phyloP scores from a whole-genome alignment of 2,113 vertebrate genomes.

The Pygoscelis adeliae region DNA sequence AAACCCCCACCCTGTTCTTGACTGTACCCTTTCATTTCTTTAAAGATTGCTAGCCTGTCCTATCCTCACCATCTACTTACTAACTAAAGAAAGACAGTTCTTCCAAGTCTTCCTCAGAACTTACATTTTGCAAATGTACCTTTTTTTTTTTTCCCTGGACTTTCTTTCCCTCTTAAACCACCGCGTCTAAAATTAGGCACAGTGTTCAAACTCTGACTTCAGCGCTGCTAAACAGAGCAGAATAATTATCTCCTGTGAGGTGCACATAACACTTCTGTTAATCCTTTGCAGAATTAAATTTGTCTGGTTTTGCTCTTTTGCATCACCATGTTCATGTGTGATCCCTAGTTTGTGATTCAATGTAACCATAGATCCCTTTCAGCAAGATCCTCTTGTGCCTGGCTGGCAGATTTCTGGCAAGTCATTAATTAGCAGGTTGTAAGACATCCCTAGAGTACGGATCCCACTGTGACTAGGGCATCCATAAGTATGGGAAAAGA shows the following conservation, averaged over 20 bases:
- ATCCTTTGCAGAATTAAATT: not conserved
- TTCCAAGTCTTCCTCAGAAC: not conserved
- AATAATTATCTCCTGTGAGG: constrained; percentile 6
- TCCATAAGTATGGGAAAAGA: not conserved
- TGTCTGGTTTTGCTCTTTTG: not conserved
- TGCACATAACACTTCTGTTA: not conserved
- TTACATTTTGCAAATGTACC: not conserved
- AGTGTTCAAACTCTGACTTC: not conserved
- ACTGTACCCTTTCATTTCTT: not conserved
- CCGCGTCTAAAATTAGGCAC: not conserved
- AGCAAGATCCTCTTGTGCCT: not conserved
- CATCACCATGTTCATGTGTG: not conserved
- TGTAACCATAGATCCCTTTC: not conserved
- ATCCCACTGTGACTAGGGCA: not conserved
- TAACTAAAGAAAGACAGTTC: not conserved
- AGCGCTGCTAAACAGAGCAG: constrained; percentile 13
- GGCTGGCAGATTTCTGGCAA: not conserved
- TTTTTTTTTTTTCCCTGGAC: not conserved
- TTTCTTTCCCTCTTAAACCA: not conserved
- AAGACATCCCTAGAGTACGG: not conserved
- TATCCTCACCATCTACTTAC: not conserved
- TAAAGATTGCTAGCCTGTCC: not conserved
- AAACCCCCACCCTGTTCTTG: not conserved
- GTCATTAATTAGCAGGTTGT: not conserved
- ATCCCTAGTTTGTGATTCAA: not conserved